These are phyloP conservation scores for Stigmatopora nigra DNA, from an alignment of 2,113 vertebrate genomes.

Conservation along the genomic window DNA sequence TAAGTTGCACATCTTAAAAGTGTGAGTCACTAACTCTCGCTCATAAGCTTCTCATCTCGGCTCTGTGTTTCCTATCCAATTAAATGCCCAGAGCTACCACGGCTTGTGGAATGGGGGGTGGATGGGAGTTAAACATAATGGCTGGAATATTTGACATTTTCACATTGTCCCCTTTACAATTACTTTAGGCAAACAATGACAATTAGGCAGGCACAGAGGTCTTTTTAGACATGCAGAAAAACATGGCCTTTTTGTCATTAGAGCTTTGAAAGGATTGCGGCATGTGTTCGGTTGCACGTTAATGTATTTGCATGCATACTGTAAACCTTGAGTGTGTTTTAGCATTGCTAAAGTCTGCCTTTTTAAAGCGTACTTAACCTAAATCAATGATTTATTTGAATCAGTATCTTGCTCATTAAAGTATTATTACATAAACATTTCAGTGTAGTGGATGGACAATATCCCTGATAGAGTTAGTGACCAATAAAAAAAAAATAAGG, in stretches of 20 bases:
- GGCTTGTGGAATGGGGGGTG: conserved; percentile 13
- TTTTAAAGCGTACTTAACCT: conserved; percentile 30
- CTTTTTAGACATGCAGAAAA: conserved; percentile 7
- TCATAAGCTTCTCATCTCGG: conserved; percentile 59
- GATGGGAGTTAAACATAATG: conserved; percentile 19
- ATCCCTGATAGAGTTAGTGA: too few species aligned
- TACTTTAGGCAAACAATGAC: conserved; percentile 7
- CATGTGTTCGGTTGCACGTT: conserved; percentile 10
- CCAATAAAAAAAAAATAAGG: too few species aligned
- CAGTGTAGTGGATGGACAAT: too few species aligned
- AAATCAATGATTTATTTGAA: conserved; percentile 23
- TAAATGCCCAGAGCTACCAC: conserved; percentile 55
- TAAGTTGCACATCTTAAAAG: conserved; percentile 52
- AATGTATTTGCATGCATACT: conserved; percentile 15
- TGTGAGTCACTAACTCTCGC: conserved; percentile 51
- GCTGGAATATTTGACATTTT: conserved; percentile 46
- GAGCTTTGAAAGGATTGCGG: conserved; percentile 1
- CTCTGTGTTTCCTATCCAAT: conserved; percentile 59
- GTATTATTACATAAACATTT: too few species aligned
- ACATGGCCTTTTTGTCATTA: conserved; percentile 1
- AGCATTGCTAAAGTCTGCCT: conserved; percentile 23
- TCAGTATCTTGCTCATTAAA: not conserved
- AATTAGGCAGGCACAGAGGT: conserved; percentile 24
- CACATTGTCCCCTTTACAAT: conserved; percentile 48
- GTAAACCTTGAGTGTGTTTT: conserved; percentile 15